Base-by-base conservation (phyloP, 2,888 invertebrate genomes). In the Sarcophaga carnaria region DNA sequence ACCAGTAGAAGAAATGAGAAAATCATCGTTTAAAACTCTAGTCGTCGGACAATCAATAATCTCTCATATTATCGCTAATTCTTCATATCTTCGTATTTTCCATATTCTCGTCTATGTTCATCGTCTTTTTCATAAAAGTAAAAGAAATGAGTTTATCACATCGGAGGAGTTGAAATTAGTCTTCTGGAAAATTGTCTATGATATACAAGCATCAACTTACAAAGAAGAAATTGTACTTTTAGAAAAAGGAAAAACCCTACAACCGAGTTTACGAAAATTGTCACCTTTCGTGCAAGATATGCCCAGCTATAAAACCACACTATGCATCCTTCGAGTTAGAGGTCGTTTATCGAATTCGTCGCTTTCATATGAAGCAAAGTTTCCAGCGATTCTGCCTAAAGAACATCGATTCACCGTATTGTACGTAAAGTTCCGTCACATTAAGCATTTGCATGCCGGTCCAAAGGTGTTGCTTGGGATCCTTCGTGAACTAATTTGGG, bases 331-430 rank as follows among this genome's bases (percentile, higher is more conserved):
- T 22, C 85, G 90, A 83, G 91, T 63, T 63, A 3, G 63, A 20
- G 63, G 63, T 20, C 17, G 63, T 11, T 63, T 67, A 27, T n/a
- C 66, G 8, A 77, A 77, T n/a, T 25, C 67, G 22, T 85, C 90
- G 6, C 25, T 90, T 4, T 80, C 87, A 11, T 88, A 83, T 63
- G 88, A 88, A 45, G 81, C 88, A 62, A 89, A 88, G 74, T 37
- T 37, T 8, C 37, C 37, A 37, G 37, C 37, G 37, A 37, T 37
- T 37, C 37, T 37, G 37, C 37, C 63, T 11, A 63, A 63, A 20
- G 20, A 63, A 2, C 63, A 63, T 63, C 63, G 20, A 11, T 63
- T 63, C 20, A 63, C 22, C 1, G 22, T 20, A n/a, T 20, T 63
- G n/a, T 63, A 63, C 63, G 8, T 63, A 20, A 63, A 20, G 22